phyloP scores from a whole-genome alignment of 2,888 invertebrate genomes.

The Drosophila quinaria region DNA sequence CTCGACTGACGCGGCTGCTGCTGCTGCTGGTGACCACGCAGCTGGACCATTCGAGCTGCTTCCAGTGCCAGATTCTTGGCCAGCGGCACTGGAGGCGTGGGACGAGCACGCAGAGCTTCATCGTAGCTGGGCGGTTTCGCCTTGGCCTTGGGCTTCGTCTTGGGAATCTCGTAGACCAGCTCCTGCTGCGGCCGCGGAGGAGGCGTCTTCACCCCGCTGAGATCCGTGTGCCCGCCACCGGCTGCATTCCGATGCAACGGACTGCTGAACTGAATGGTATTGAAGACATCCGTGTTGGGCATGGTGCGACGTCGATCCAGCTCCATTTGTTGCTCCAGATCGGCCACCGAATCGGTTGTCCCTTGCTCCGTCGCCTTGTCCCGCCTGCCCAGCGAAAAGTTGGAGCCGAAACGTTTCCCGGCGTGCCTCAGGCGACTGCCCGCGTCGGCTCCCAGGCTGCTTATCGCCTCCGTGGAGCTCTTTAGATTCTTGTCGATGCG shows the following conservation, averaged over 20 bases:
- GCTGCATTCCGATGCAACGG: conserved; percentile 81
- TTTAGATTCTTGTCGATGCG: conserved; percentile 84
- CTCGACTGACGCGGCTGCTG: conserved; percentile 27
- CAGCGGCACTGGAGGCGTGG: conserved; percentile 49
- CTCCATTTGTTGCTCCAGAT: conserved; percentile 43
- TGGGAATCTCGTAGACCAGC: conserved; percentile 81
- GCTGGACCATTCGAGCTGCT: conserved; percentile 61
- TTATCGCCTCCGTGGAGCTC: conserved; percentile 82
- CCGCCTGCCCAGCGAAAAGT: conserved; percentile 70
- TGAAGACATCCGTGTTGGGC: conserved; percentile 84
- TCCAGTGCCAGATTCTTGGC: conserved; percentile 67
- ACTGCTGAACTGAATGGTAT: conserved; percentile 84
- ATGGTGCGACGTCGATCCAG: conserved; percentile 84
- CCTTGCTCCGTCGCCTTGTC: conserved; percentile 31
- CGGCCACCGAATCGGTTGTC: background rate
- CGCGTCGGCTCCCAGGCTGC: conserved; percentile 80
- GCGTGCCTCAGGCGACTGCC: conserved; percentile 81
- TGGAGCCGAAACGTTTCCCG: conserved; percentile 79
- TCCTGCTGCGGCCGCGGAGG: conserved; percentile 9
- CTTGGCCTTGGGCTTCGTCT: conserved; percentile 57
- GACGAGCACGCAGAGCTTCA: conserved; percentile 72
- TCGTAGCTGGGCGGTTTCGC: conserved; percentile 82
- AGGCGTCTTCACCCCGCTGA: conserved; percentile 34
- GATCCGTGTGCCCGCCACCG: conserved; percentile 73
- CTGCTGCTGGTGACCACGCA: conserved; percentile 47